These are phyloP conservation scores for Montipora capricornis DNA, from an alignment of 64 coral and sea anemone genomes.

Conservation along the genomic window DNA sequence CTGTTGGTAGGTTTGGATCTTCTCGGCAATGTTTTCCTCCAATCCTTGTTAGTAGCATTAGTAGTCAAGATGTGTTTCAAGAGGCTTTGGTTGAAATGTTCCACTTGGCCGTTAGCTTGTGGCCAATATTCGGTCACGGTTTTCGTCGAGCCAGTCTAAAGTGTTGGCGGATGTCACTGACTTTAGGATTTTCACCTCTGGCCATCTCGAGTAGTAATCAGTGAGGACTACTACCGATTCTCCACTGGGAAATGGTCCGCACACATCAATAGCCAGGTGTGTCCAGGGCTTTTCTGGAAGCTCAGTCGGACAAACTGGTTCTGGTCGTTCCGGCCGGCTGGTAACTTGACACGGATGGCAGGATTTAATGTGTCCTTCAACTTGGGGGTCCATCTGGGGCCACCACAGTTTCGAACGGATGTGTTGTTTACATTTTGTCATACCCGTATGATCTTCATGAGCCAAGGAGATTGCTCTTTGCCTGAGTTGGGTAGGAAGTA, in stretches of 20 bases:
- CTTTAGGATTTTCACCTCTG: slow-evolving; percentile 36
- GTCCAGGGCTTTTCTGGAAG: slow-evolving; percentile 39
- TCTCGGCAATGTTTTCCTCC: slow-evolving; percentile 12
- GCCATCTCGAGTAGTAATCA: slow-evolving; percentile 53
- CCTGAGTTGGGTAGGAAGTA: slow-evolving; percentile 15
- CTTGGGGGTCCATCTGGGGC: slow-evolving; percentile 50
- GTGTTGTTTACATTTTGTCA: slow-evolving; percentile 50
- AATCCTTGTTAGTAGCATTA: slow-evolving; percentile 2
- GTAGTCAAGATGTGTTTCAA: slow-evolving; percentile 37
- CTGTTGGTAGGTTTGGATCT: not conserved
- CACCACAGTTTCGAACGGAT: slow-evolving; percentile 54
- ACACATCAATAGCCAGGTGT: slow-evolving; percentile 60
- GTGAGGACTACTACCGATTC: slow-evolving; percentile 37
- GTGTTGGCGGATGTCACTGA: slow-evolving; percentile 33
- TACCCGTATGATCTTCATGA: slow-evolving; percentile 50
- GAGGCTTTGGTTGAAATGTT: slow-evolving; percentile 58
- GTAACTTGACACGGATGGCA: slow-evolving; percentile 58
- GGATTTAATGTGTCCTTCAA: slow-evolving; percentile 33
- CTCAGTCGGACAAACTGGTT: slow-evolving; percentile 46
- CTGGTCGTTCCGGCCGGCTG: not conserved
- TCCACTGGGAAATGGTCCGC: slow-evolving; percentile 56
- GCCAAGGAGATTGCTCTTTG: slow-evolving; percentile 11
- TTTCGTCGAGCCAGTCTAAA: not conserved
- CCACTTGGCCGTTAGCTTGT: slow-evolving; percentile 67
- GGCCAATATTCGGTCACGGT: slow-evolving; percentile 63